A percentile compares a stretch with the other conserved stretches of the same genome.
phyloP scores from a whole-genome alignment of 2,888 invertebrate genomes.

The Agonopterix arenella region DNA sequence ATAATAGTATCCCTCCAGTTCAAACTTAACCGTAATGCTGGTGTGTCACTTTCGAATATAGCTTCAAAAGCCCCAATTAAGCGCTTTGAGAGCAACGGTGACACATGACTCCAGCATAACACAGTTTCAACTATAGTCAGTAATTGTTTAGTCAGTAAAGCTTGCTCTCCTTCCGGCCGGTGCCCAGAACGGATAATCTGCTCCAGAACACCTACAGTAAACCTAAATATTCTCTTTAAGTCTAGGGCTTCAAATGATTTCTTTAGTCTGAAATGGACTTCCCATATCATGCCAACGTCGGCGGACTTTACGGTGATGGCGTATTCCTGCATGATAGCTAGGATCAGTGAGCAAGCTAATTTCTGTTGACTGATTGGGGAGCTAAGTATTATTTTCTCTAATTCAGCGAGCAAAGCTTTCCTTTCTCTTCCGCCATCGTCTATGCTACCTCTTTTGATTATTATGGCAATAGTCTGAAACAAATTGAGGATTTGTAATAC shows the following conservation, averaged over 20 bases:
- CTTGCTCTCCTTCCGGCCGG: conserved; percentile 68
- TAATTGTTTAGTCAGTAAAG: conserved; percentile 80
- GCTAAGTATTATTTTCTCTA: conserved; percentile 87
- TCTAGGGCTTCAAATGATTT: conserved; percentile 89
- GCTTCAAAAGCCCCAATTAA: conserved; percentile 83
- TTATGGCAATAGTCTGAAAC: conserved; percentile 87
- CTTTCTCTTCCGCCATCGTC: conserved; percentile 84
- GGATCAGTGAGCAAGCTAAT: conserved; percentile 89
- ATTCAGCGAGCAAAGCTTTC: conserved; percentile 81
- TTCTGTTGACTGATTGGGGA: conserved; percentile 87
- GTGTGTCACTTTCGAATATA: conserved; percentile 81
- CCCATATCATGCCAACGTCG: conserved; percentile 92
- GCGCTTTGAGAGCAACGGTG: conserved; percentile 80
- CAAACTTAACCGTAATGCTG: conserved; percentile 79
- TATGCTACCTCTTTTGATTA: conserved; percentile 89
- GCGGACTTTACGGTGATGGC: conserved; percentile 90
- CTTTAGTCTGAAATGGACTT: conserved; percentile 89
- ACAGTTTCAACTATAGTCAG: conserved; percentile 88
- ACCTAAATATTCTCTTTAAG: conserved; percentile 85
- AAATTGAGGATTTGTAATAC: too few relatives aligned
- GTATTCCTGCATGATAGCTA: conserved; percentile 92
- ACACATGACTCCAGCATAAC: conserved; percentile 89
- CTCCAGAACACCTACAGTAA: conserved; percentile 61
- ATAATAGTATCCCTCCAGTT: conserved; percentile 87
- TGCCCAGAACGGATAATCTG: conserved; percentile 62